Evolutionary conservation across 2,797 vertebrate genomes (phyloP), one percentile per base, ranked within the genome.

Genomic region (Ceyx erithaca): DNA sequence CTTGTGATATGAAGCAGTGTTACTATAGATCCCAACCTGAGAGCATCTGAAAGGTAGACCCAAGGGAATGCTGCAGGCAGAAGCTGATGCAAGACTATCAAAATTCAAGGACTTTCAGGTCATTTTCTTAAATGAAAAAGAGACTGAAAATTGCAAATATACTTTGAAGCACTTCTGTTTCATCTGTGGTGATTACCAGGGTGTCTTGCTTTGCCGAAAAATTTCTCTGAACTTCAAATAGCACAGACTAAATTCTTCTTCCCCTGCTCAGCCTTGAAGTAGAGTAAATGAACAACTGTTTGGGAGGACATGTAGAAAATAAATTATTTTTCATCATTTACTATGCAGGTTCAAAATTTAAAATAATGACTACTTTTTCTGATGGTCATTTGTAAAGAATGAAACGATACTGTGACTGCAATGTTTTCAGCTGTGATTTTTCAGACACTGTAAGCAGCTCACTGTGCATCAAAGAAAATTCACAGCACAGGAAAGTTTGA

Each of bases 71-170:
- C 63, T 91, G 79, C 70, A 93, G 79, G 81, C 72, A 93, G 85
- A 62, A 58, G 82, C 87, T 93, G 71, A 93, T 90, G 45, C 66
- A 82, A 92, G 73, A 66, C 86, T 91, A 66, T 88, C 87, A 94
- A 91, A 93, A 94, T 83, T 92, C 94, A 96, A 95, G 94, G 94
- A 91, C 93, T 94, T 94, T 71, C 54, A 90, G 92, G 89, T 80
- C 91, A 91, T 91, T 87, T 94, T 89, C 85, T 92, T 95, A 86
- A 85, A 88, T 2, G 28, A 80, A 83, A 93, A 89, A 81, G 68
- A 89, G 77, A 78, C 75, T 66, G 43, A 90, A 89, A 91, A 92
- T 92, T 92, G 85, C 58, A 85, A 87, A 94, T 92, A 82, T 91
- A 61, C 35, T 91, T 92, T 96, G 94, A 96, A 95, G 79, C 46